A percentile compares a stretch with the other conserved stretches of the same genome.
Conservation (phyloP, 1,140 invertebrate genomes). For the Lutraria rhynchaena region DNA sequence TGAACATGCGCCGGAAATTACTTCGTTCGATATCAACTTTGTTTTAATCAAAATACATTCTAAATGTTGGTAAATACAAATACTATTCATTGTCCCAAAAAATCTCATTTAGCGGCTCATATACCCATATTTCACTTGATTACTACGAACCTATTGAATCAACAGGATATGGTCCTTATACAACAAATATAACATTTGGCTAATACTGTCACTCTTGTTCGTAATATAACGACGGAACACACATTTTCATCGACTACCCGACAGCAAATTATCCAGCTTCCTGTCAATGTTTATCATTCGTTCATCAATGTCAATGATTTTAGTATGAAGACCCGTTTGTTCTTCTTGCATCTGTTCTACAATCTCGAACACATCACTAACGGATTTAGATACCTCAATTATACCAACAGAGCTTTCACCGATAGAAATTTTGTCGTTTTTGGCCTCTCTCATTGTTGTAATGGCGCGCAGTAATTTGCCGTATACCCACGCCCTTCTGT, state of each 20-base stretch:
- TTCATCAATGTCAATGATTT: conserved; percentile 62
- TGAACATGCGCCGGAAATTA: too few species aligned
- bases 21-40: too few species aligned
- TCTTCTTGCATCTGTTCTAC: conserved; percentile 63
- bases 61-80: too few species aligned
- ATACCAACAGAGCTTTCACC: conserved; percentile 70
- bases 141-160: too few species aligned
- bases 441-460: conserved; percentile 67
- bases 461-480: conserved; percentile 70
- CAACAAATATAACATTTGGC: too few species aligned
- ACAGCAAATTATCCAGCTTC: conserved; percentile 36
- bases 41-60: too few species aligned
- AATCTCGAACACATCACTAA: conserved; percentile 67
- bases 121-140: too few species aligned
- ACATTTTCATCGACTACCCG: background rate
- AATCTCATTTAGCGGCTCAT: too few species aligned
- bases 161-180: too few species aligned
- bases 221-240: too few species aligned
- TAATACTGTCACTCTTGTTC: too few species aligned
- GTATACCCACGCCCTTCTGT: conserved; percentile 63
- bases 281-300: conserved; percentile 42
- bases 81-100: too few species aligned
- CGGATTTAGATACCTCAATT: conserved; percentile 67
- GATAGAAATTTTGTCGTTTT: conserved; percentile 67
- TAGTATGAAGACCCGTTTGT: conserved; percentile 57